Conservation (phyloP, 2,797 vertebrate genomes). For the Arctocebus calabarensis region DNA sequence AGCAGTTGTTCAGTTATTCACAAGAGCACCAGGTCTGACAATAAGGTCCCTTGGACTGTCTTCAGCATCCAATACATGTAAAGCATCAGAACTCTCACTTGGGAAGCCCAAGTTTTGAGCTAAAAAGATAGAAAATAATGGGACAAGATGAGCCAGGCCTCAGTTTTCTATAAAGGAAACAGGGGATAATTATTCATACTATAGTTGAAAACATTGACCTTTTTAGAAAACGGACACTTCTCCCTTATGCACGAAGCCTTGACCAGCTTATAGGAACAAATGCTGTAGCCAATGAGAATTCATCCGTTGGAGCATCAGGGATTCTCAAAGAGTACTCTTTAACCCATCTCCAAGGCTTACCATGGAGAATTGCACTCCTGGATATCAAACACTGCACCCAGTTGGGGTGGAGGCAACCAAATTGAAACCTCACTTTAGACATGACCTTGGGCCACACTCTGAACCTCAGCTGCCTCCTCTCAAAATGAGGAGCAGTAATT, state of each 20-base stretch:
- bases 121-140: background rate
- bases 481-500: slow-evolving; percentile 60
- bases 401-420: background rate
- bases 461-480: slow-evolving; percentile 34
- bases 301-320: background rate
- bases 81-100: background rate
- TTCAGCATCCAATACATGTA: background rate
- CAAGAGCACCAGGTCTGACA: slow-evolving; percentile 1
- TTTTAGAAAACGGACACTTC: slow-evolving; percentile 35
- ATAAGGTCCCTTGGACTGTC: background rate
- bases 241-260: background rate
- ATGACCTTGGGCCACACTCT: slow-evolving; percentile 2
- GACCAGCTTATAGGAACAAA: background rate
- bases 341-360: background rate
- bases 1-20: background rate
- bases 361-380: background rate
- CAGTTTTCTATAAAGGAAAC: slow-evolving; percentile 26
- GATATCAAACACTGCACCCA: background rate
- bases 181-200: background rate
- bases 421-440: slow-evolving; percentile 17
- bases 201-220: slow-evolving; percentile 15
- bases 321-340: background rate
- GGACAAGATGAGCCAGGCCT: slow-evolving; percentile 34
- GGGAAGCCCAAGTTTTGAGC: slow-evolving; percentile 14
- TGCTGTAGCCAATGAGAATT: background rate